phyloP scores from a whole-genome alignment of 2,888 invertebrate species.

The Machimus atricapillus region DNA sequence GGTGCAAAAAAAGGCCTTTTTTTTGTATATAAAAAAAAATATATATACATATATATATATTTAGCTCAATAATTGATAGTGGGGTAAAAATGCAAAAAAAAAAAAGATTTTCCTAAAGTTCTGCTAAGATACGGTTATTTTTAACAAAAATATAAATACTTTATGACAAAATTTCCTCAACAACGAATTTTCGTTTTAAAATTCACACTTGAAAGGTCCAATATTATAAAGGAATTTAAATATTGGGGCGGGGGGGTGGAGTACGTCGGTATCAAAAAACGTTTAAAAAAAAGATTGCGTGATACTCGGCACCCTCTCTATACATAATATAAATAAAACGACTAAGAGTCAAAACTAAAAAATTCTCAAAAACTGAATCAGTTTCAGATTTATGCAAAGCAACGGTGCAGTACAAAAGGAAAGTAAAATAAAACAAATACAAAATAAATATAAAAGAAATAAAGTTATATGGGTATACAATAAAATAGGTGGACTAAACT shows the following conservation, averaged over 20 bases:
- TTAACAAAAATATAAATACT: too few relatives aligned
- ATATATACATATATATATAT: neutral
- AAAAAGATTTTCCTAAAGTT: neutral
- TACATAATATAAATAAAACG: neutral
- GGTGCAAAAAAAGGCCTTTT: neutral
- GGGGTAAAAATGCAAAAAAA: neutral
- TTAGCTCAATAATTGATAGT: neutral
- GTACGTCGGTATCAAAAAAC: too few relatives aligned
- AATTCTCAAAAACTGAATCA: neutral
- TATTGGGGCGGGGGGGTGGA: too few relatives aligned
- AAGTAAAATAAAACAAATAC: neutral
- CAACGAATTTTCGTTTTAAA: too few relatives aligned
- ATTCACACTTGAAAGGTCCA: too few relatives aligned
- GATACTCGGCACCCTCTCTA: neutral
- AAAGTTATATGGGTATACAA: neutral
- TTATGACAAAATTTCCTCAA: too few relatives aligned
- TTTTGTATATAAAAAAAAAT: neutral
- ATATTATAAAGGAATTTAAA: too few relatives aligned
- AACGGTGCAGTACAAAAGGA: neutral
- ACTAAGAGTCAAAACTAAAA: too few relatives aligned
- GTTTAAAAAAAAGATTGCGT: too few relatives aligned
- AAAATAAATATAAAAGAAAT: neutral
- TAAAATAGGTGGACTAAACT: neutral
- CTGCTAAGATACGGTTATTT: too few relatives aligned
- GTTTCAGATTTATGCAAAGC: neutral